Percentiles rank a stretch among this genome's conserved stretches.
Conservation (phyloP, 2,888 invertebrate genomes). For the Drosophila eohydei region DNA sequence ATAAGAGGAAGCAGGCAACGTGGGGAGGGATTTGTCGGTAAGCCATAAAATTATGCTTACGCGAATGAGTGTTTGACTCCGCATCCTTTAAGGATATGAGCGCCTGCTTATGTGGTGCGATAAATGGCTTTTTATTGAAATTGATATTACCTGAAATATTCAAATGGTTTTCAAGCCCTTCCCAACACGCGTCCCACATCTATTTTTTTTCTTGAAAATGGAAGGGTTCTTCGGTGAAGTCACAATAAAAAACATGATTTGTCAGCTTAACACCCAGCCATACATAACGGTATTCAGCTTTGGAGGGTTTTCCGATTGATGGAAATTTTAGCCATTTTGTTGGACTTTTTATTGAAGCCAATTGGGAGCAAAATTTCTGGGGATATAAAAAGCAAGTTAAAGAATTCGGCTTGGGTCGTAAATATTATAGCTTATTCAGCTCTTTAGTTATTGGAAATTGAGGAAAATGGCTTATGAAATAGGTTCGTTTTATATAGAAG, state of each 20-base stretch:
- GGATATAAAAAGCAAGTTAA: background rate
- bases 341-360: conserved; percentile 16
- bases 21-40: conserved; percentile 29
- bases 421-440: background rate
- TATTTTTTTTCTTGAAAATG: background rate
- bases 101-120: conserved; percentile 79
- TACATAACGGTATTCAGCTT: conserved; percentile 43
- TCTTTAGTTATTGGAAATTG: background rate
- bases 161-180: conserved; percentile 57
- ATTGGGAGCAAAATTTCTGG: background rate
- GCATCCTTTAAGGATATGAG: conserved; percentile 68
- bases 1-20: conserved; percentile 37
- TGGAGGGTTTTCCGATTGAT: conserved; percentile 35
- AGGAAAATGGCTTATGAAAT: background rate
- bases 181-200: conserved; percentile 1
- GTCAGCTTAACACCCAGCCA: conserved; percentile 82
- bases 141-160: conserved; percentile 82
- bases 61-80: conserved; percentile 32
- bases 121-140: conserved; percentile 84
- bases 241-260: conserved; percentile 83
- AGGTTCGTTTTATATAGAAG: background rate
- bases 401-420: background rate
- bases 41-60: conserved; percentile 80
- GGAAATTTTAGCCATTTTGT: conserved; percentile 10
- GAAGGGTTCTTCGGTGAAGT: conserved; percentile 59